These are phyloP conservation scores for Rhagoletis pomonella DNA, from an alignment of 1,140 invertebrate species.

Conservation along the genomic window DNA sequence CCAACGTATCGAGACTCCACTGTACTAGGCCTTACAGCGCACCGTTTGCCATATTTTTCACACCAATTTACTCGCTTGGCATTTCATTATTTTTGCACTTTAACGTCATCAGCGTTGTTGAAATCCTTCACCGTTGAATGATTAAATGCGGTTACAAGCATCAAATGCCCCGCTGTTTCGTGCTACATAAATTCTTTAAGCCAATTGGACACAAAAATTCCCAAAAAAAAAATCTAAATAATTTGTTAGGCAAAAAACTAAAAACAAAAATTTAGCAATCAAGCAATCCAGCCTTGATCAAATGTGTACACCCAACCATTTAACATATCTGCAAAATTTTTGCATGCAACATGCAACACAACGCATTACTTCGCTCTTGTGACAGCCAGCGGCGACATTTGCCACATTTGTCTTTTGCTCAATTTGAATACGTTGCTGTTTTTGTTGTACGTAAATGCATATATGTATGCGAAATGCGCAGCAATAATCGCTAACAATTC, in stretches of 20 bases:
- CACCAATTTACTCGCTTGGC: conserved; percentile 40
- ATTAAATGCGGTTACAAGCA: background rate
- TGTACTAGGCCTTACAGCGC: background rate
- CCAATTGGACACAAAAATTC: conserved; percentile 49
- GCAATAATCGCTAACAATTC: conserved; percentile 12
- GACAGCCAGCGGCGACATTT: background rate
- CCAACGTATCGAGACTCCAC: background rate
- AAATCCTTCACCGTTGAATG: background rate
- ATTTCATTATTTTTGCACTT: conserved; percentile 49
- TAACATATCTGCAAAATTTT: conserved; percentile 20
- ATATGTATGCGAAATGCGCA: conserved; percentile 1
- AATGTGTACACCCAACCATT: conserved; percentile 22
- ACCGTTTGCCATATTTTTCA: background rate
- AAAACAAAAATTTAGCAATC: background rate
- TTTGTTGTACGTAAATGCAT: too few species aligned
- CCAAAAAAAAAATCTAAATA: conserved; percentile 2
- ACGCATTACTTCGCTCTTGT: background rate
- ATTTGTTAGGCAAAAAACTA: background rate
- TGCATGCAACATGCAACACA: background rate
- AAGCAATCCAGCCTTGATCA: background rate
- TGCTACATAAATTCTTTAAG: conserved; percentile 48
- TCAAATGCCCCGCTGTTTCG: conserved; percentile 36
- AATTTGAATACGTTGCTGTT: background rate
- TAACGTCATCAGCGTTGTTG: background rate
- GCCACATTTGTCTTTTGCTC: conserved; percentile 33